Conservation (phyloP, 2,888 invertebrate genomes). For the Cosmia trapezina region DNA sequence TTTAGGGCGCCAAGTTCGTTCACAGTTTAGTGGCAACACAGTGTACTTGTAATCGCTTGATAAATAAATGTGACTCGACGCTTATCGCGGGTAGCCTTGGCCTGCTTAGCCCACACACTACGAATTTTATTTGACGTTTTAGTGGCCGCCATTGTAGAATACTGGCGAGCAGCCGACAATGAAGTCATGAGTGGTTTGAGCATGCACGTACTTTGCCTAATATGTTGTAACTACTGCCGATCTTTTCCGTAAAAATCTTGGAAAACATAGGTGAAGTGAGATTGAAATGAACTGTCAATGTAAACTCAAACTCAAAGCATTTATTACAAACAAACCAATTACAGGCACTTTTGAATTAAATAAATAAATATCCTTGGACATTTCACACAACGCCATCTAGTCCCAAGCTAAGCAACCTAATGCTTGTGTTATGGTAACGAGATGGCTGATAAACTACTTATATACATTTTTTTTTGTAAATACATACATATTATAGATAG, state of each 20-base stretch:
- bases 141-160: conserved; percentile 31
- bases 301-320: too few species aligned
- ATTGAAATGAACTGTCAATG: not conserved
- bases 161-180: conserved; percentile 24
- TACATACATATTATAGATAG: too few species aligned
- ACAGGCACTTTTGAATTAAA: too few species aligned
- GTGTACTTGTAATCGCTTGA: conserved; percentile 57
- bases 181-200: conserved; percentile 5
- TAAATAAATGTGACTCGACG: conserved; percentile 60
- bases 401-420: too few species aligned
- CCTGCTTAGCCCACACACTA: conserved; percentile 57
- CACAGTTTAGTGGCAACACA: conserved; percentile 40
- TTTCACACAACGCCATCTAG: too few species aligned
- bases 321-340: too few species aligned
- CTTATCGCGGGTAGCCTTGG: conserved; percentile 65
- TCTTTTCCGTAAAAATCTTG: not conserved
- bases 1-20: conserved; percentile 36
- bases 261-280: not conserved
- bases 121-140: conserved; percentile 55
- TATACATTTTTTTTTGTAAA: too few species aligned
- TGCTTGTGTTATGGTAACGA: too few species aligned
- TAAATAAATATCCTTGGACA: too few species aligned
- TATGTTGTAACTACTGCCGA: not conserved
- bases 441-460: too few species aligned
- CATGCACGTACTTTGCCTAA: not conserved